These are phyloP conservation scores for Rhizoglyphus robini DNA, from an alignment of 1,140 invertebrate species.

Conservation along the genomic window DNA sequence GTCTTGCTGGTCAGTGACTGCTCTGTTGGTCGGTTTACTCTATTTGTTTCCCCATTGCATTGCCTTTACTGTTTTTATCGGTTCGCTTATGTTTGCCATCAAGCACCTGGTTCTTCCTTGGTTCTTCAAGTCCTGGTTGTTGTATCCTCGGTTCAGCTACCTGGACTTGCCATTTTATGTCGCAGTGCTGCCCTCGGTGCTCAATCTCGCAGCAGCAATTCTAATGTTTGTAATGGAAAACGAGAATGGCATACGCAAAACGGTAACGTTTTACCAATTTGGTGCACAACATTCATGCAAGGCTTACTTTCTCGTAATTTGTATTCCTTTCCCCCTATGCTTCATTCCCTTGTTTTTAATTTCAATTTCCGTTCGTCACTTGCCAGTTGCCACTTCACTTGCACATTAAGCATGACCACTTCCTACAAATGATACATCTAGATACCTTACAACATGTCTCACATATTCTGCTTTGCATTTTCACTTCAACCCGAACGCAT, in stretches of 20 bases:
- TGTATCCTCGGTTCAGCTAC: slow-evolving; percentile 89
- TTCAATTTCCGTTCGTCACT: neutral
- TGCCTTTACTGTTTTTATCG: slow-evolving; percentile 45
- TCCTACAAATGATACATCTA: no score
- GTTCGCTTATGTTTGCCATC: slow-evolving; percentile 68
- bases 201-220: slow-evolving; percentile 50
- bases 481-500: no score
- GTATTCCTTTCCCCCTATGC: no score
- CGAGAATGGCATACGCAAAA: slow-evolving; percentile 22
- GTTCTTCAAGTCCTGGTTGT: slow-evolving; percentile 85
- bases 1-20: slow-evolving; percentile 47
- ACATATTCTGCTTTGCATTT: neutral
- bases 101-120: slow-evolving; percentile 70
- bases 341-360: neutral
- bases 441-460: neutral
- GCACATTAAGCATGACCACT: no score
- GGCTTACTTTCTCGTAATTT: slow-evolving; percentile 18
- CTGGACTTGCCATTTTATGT: slow-evolving; percentile 87
- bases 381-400: neutral
- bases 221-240: slow-evolving; percentile 25
- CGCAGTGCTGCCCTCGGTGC: slow-evolving; percentile 65
- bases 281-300: slow-evolving; percentile 30
- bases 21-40: neutral
- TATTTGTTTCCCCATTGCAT: neutral
- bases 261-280: slow-evolving; percentile 25